Percentiles rank a stretch among this genome's conserved stretches.
Conservation (phyloP, 2,113 vertebrate genomes). For the Bos indicus region DNA sequence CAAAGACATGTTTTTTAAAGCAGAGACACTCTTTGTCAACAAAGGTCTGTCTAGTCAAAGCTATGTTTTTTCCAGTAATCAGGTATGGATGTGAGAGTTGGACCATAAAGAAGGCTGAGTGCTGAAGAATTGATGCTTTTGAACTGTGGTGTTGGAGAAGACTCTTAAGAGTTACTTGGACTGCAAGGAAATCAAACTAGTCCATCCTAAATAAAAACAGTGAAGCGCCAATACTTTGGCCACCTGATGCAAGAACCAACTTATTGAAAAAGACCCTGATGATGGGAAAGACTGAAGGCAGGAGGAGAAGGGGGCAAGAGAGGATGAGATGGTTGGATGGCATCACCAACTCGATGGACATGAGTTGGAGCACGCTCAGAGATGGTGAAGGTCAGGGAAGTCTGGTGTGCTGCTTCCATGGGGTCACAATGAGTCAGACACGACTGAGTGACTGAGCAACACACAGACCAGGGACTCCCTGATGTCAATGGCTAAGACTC, state of each 20-base stretch:
- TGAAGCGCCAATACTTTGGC: neutral
- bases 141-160: neutral
- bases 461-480: neutral
- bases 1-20: neutral
- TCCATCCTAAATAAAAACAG: neutral
- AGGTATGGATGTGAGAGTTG: neutral
- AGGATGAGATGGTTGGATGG: neutral
- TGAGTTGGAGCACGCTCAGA: neutral
- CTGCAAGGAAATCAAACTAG: neutral
- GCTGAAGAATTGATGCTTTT: neutral
- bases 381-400: neutral
- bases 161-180: neutral
- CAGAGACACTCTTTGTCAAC: neutral
- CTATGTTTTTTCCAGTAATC: neutral
- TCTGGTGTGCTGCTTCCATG: neutral
- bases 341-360: neutral
- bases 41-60: neutral
- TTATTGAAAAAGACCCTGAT: neutral
- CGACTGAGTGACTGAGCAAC: neutral
- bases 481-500: neutral
- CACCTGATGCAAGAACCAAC: neutral
- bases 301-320: neutral
- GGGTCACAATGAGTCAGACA: neutral
- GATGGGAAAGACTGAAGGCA: neutral
- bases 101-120: neutral